Evolutionary conservation across 1,140 invertebrate genomes (phyloP).

Genomic region (Platyscapa corneri): DNA sequence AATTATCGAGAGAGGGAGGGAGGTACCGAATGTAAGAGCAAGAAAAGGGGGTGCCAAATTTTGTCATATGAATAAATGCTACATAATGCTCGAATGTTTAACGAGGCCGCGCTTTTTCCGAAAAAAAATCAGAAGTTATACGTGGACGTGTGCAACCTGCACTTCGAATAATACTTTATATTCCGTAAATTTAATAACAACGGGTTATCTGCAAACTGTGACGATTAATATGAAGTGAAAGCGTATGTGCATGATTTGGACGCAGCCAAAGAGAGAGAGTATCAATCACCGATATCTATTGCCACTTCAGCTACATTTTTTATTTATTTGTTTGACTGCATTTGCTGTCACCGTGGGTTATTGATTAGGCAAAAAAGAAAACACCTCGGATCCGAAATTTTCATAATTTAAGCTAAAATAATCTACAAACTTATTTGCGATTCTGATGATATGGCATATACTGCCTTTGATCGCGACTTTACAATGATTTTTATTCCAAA

Average conservation of each 20-base stretch:
- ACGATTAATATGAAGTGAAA: slow-evolving; percentile 46
- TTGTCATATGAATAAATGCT: slow-evolving; percentile 40
- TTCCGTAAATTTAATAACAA: slow-evolving; percentile 39
- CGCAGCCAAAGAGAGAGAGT: not conserved
- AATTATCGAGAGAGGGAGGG: not conserved
- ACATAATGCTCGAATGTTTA: slow-evolving; percentile 23
- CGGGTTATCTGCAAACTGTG: slow-evolving; percentile 35
- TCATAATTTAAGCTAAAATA: not conserved
- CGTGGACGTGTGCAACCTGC: not conserved
- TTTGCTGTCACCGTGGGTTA: slow-evolving; percentile 34
- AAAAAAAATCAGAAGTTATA: slow-evolving; percentile 32
- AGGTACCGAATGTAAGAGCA: not conserved
- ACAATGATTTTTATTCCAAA: not conserved
- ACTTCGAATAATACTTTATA: slow-evolving; percentile 19
- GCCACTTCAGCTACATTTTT: slow-evolving; percentile 27
- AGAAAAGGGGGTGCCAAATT: not conserved
- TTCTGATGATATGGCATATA: too few species aligned
- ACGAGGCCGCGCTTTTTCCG: slow-evolving; percentile 21
- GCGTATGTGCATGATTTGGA: not conserved
- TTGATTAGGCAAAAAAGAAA: slow-evolving; percentile 31
- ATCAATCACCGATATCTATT: slow-evolving; percentile 49
- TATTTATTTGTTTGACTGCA: slow-evolving; percentile 29
- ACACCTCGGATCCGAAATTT: slow-evolving; percentile 1
- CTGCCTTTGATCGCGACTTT: not conserved
- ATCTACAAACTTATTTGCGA: not conserved